Base-by-base conservation (phyloP, 2,888 invertebrate species). In the Leptothorax acervorum region DNA sequence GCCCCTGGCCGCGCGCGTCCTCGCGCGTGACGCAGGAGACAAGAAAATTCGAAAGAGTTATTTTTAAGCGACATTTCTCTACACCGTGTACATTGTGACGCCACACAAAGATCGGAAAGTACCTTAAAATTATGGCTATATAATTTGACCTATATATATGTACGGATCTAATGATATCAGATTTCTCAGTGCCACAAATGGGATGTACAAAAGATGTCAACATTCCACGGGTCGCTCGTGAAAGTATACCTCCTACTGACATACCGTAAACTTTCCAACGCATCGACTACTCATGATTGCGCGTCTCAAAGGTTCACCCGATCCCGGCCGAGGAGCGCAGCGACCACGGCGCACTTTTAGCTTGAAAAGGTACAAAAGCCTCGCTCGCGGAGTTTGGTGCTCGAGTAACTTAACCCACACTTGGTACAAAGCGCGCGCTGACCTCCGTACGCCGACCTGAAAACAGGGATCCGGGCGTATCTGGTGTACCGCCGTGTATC, bases 351-450 rank as follows among this genome's bases (percentile, higher is more conserved):
- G 71, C 28, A 85, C 84, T 88, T 89, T 88, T 88, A 89, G 84
- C 89, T 86, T 89, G 86, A 89, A 88, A 89, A 89, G 89, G 89
- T 89, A 89, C 89, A 89, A 89, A 68, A 86, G 87, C 83, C 89
- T 89, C 84, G 88, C 42, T 73, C 39, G 60, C 60, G 48, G 79
- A 81, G 89, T 89, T 89, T 86, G 89, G 89, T 82, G 85, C 84
- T 87, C 90, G 90, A 86, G 90, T 91, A 92, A 92, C 90, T 91
- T 91, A 90, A 91, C 92, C 92, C 89, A 91, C 89, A 89, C 79
- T 81, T 89, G 85, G 87, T 86, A 88, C 87, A 87, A 90, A 90
- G 90, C 89, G 85, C 84, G 87, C 85, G 87, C 88, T 90, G 91
- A 91, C 89, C 90, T 87, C 91, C 86, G 85, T 86, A 85, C 83